These are phyloP conservation scores for Pseudonaja textilis DNA, from an alignment of 2,113 vertebrate genomes.

Conservation along the genomic window DNA sequence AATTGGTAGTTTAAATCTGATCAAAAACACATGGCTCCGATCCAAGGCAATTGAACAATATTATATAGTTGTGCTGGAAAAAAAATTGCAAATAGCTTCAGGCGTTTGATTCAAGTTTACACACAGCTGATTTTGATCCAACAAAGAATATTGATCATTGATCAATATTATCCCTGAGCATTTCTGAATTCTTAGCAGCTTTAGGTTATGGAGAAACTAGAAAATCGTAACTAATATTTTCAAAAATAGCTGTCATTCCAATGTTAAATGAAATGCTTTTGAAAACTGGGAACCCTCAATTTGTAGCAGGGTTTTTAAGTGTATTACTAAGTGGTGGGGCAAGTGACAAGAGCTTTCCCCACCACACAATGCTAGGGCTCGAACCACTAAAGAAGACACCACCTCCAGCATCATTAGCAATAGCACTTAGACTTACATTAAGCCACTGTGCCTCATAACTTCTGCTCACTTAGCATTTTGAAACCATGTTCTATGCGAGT, in stretches of 20 bases:
- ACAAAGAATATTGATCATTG: not conserved
- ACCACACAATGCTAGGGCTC: not conserved
- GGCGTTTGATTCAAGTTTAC: not conserved
- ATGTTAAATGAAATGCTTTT: not conserved
- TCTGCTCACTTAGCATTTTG: not conserved
- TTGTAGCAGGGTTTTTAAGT: not conserved
- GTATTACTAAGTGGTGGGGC: not conserved
- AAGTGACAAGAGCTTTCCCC: not conserved
- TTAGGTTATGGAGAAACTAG: not conserved
- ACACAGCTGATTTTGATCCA: not conserved
- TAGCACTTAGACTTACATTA: not conserved
- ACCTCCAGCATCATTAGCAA: not conserved
- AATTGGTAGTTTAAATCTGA: not conserved
- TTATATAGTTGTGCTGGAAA: not conserved
- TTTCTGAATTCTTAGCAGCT: not conserved
- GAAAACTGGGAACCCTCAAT: not conserved
- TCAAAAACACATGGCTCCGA: not conserved
- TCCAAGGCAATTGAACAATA: not conserved
- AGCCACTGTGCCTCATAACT: not conserved
- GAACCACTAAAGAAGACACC: not conserved
- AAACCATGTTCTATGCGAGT: not conserved
- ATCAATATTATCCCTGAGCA: not conserved
- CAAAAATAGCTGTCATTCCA: not conserved
- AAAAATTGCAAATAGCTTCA: not conserved
- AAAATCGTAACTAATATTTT: not conserved